Percentiles rank a stretch among this genome's conserved stretches.
These are phyloP conservation scores for Dysmachus trigonus DNA, from an alignment of 2,888 invertebrate genomes.

Conservation along the genomic window DNA sequence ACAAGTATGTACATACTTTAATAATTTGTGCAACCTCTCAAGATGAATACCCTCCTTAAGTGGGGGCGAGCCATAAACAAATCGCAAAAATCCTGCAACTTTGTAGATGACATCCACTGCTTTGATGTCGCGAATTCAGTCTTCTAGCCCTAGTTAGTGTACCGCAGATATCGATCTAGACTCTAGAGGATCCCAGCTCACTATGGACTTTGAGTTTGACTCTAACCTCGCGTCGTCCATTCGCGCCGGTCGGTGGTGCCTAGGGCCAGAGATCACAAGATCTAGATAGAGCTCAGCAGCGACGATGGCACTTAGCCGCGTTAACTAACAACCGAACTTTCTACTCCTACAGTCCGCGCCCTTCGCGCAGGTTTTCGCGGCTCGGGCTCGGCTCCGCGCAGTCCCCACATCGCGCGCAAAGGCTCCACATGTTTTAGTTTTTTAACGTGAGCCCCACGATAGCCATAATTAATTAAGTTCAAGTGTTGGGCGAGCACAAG, in stretches of 20 bases:
- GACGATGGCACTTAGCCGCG: background rate
- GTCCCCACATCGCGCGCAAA: background rate
- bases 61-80: background rate
- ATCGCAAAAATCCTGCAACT: background rate
- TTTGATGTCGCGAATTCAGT: constrained; percentile 6
- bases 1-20: no score
- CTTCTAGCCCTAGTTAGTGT: background rate
- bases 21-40: no score
- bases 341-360: background rate
- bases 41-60: no score
- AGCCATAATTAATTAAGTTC: constrained; percentile 40
- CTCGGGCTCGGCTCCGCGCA: background rate
- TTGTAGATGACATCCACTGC: background rate
- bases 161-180: background rate
- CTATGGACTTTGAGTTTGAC: background rate
- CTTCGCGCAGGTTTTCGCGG: background rate
- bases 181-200: background rate
- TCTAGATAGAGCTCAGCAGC: background rate
- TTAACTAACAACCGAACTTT: constrained; percentile 15
- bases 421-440: background rate
- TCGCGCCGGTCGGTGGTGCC: background rate
- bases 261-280: background rate
- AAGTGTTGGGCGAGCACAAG: constrained; percentile 10
- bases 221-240: background rate
- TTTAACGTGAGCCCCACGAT: constrained; percentile 9